Evolutionary conservation across 2,888 invertebrate genomes (phyloP).

Genomic region (Anarsia innoxiella): DNA sequence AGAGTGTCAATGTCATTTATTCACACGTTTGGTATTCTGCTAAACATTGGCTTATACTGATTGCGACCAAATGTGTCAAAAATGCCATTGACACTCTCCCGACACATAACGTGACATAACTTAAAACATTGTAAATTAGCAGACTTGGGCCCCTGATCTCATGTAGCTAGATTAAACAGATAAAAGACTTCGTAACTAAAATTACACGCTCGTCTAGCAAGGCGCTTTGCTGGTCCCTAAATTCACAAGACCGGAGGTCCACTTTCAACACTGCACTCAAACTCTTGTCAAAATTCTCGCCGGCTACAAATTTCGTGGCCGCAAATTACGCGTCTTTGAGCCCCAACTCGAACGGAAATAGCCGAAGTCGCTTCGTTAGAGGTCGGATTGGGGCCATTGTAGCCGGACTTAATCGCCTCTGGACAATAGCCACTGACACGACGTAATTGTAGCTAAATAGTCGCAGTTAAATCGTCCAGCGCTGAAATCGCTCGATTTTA

Average conservation of each 20-base stretch:
- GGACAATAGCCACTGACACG: slow-evolving; percentile 68
- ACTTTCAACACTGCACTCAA: slow-evolving; percentile 50
- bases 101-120: too few relatives aligned
- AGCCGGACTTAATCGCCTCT: slow-evolving; percentile 51
- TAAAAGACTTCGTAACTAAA: background rate
- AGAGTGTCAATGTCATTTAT: too few relatives aligned
- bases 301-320: slow-evolving; percentile 58
- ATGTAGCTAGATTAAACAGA: too few relatives aligned
- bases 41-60: too few relatives aligned
- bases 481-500: slow-evolving; percentile 49
- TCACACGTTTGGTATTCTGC: too few relatives aligned
- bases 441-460: slow-evolving; percentile 68
- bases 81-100: too few relatives aligned
- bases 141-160: too few relatives aligned
- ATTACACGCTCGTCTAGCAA: background rate
- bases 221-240: slow-evolving; percentile 11
- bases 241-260: slow-evolving; percentile 29
- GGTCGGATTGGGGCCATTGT: slow-evolving; percentile 65
- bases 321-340: slow-evolving; percentile 70
- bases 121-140: too few relatives aligned
- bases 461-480: slow-evolving; percentile 40
- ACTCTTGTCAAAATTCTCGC: slow-evolving; percentile 49
- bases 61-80: too few relatives aligned
- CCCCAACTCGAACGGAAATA: slow-evolving; percentile 23
- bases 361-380: slow-evolving; percentile 70